Evolutionary conservation across 2,888 invertebrate species (phyloP).

Genomic region (Leucozona laternaria): DNA sequence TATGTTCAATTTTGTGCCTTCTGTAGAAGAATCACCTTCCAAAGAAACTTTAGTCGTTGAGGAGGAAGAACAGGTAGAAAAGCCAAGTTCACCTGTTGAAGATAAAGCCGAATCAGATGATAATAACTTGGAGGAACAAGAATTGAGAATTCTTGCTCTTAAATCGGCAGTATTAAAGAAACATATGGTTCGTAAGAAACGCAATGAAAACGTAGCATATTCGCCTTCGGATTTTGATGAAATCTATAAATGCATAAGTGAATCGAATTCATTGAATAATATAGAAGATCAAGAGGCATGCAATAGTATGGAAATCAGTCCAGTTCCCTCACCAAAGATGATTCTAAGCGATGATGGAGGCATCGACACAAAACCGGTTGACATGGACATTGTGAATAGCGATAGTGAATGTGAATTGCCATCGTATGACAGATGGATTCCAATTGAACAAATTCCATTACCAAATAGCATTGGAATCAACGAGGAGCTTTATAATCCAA

Average conservation of each 20-base stretch:
- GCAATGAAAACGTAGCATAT: conserved; percentile 82
- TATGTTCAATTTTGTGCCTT: conserved; percentile 39
- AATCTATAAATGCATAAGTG: conserved; percentile 76
- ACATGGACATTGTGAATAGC: conserved; percentile 83
- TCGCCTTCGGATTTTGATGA: conserved; percentile 83
- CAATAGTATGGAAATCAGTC: conserved; percentile 81
- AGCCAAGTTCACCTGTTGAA: background rate
- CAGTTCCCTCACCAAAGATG: conserved; percentile 81
- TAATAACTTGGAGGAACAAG: conserved; percentile 78
- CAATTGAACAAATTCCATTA: conserved; percentile 76
- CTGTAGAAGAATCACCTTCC: conserved; percentile 51
- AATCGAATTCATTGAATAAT: conserved; percentile 77
- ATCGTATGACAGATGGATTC: conserved; percentile 67
- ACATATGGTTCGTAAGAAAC: conserved; percentile 81
- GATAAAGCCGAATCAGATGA: conserved; percentile 47
- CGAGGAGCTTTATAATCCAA: conserved; percentile 37
- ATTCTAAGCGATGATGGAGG: conserved; percentile 74
- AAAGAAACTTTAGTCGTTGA: background rate
- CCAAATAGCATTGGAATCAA: conserved; percentile 29
- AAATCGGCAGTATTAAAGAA: conserved; percentile 83
- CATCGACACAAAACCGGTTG: conserved; percentile 80
- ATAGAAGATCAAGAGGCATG: conserved; percentile 76
- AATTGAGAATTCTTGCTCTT: conserved; percentile 82
- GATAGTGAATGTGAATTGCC: conserved; percentile 80
- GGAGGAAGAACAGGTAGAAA: conserved; percentile 1